Evolutionary conservation across 1,140 invertebrate genomes (phyloP).

Genomic region (Metopolophium dirhodum): DNA sequence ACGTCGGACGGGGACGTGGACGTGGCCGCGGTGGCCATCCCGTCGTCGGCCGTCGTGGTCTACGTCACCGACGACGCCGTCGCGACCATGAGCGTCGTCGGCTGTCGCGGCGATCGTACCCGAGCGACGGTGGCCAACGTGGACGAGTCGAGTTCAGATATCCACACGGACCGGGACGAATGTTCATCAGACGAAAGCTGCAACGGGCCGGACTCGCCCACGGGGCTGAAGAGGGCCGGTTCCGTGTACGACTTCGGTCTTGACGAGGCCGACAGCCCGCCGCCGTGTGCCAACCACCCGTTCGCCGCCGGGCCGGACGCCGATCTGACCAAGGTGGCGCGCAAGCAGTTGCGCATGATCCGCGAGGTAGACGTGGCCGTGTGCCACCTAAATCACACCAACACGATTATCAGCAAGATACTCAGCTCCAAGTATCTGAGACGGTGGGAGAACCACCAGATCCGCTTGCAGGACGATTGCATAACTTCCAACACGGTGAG

Average conservation of each 20-base stretch:
- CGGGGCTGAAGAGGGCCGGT: conserved; percentile 25
- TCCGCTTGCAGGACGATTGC: conserved; percentile 74
- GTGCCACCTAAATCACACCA: conserved; percentile 80
- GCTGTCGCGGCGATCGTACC: not conserved
- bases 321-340: conserved; percentile 60
- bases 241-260: conserved; percentile 36
- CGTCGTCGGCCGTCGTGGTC: not conserved
- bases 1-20: conserved; percentile 9
- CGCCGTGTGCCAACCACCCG: not conserved
- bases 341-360: conserved; percentile 77
- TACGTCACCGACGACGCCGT: not conserved
- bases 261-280: conserved; percentile 11
- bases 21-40: not conserved
- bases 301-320: not conserved
- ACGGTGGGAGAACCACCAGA: conserved; percentile 80
- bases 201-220: conserved; percentile 39
- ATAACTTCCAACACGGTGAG: conserved; percentile 80
- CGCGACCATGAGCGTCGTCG: not conserved
- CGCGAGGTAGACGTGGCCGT: conserved; percentile 78
- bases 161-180: conserved; percentile 46
- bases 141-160: not conserved
- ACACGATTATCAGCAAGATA: conserved; percentile 82
- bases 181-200: conserved; percentile 42
- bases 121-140: not conserved
- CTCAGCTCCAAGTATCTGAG: conserved; percentile 80